Percentiles rank a stretch among this genome's conserved stretches.
Conservation (phyloP, 1,140 invertebrate species). For the Lordiphosa collinella region DNA sequence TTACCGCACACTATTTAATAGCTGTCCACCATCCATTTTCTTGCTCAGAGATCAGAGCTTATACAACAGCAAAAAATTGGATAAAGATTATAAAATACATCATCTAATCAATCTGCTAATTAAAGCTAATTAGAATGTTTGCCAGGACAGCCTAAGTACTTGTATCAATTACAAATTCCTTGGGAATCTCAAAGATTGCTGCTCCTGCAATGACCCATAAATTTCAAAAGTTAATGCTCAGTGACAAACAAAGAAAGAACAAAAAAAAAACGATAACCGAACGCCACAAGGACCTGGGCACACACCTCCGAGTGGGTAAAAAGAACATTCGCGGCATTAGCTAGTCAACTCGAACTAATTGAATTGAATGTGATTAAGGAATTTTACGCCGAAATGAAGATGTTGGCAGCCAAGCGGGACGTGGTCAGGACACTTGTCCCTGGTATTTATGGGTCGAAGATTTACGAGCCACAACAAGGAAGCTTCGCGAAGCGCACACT, state of each 20-base stretch:
- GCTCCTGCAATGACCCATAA: constrained; percentile 44
- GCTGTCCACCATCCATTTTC: no score
- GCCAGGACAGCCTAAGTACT: neutral
- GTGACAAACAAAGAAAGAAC: constrained; percentile 35
- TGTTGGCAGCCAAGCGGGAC: constrained; percentile 43
- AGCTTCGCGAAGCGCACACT: constrained; percentile 30
- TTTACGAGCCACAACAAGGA: constrained; percentile 72
- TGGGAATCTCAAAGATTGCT: neutral
- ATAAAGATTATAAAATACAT: no score
- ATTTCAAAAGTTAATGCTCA: constrained; percentile 69
- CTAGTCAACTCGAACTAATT: constrained; percentile 79
- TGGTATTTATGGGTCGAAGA: constrained; percentile 70
- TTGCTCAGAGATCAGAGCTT: no score
- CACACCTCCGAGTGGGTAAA: constrained; percentile 36
- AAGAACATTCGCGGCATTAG: constrained; percentile 65
- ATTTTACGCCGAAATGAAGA: constrained; percentile 75
- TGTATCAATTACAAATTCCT: constrained; percentile 25
- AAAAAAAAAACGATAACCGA: neutral
- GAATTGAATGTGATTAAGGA: constrained; percentile 79
- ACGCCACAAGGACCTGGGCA: constrained; percentile 9
- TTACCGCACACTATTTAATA: no score
- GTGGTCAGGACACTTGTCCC: constrained; percentile 24
- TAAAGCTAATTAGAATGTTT: constrained; percentile 8
- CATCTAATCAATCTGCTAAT: neutral
- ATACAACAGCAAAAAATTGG: no score